These are phyloP conservation scores for Hypothenemus hampei DNA, from an alignment of 1,140 invertebrate genomes.

Conservation along the genomic window DNA sequence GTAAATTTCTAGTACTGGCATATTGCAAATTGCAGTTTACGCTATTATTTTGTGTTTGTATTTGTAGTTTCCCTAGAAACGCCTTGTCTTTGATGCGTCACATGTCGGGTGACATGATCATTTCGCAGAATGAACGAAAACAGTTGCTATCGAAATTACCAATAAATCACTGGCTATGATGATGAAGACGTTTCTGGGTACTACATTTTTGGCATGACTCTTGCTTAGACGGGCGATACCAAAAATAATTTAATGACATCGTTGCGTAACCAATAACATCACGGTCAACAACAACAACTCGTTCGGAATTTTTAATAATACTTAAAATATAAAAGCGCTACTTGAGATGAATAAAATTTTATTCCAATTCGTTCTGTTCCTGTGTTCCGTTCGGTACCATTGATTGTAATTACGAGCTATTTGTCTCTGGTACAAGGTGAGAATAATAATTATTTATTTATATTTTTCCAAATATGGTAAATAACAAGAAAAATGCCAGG, in stretches of 20 bases:
- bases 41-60: background rate
- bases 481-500: no score
- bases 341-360: no score
- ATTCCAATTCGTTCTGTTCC: no score
- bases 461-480: no score
- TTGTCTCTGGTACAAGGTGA: no score
- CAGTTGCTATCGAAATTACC: background rate
- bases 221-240: no score
- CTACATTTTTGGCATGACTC: background rate
- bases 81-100: background rate
- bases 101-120: background rate
- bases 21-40: slow-evolving; percentile 33
- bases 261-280: background rate
- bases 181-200: background rate
- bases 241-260: background rate
- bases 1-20: slow-evolving; percentile 52
- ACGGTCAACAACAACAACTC: no score
- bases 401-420: no score
- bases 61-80: background rate
- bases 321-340: no score
- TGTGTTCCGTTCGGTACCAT: no score
- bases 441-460: no score
- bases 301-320: no score
- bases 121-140: background rate
- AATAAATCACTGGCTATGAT: background rate